Evolutionary conservation across 2,797 vertebrate genomes (phyloP).

Genomic region (Calcarius lapponicus): DNA sequence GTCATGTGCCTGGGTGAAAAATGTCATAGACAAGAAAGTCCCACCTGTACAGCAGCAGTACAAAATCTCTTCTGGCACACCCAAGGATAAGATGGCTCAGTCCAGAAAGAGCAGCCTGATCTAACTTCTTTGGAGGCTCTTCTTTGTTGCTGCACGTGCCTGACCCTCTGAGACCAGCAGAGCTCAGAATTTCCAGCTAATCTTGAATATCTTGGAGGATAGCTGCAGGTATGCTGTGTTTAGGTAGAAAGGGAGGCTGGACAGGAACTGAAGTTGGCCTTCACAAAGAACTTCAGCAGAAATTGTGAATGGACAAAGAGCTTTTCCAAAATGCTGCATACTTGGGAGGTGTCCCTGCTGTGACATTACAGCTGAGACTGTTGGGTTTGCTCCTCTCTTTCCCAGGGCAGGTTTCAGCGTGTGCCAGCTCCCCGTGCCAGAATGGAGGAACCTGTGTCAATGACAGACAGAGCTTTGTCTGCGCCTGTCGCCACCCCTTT

Average conservation of each 20-base stretch:
- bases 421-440: constrained; percentile 72
- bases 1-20: not conserved
- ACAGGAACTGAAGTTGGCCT: not conserved
- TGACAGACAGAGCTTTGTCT: constrained; percentile 63
- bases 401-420: constrained; percentile 62
- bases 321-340: not conserved
- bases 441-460: constrained; percentile 81
- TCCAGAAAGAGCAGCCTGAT: not conserved
- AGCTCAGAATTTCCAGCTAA: not conserved
- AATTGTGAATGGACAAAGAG: not conserved
- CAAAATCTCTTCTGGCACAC: not conserved
- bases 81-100: not conserved
- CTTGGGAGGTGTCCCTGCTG: not conserved
- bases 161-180: not conserved
- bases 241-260: not conserved
- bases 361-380: not conserved
- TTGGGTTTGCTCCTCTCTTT: not conserved
- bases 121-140: not conserved
- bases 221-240: not conserved
- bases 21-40: not conserved
- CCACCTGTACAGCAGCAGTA: not conserved
- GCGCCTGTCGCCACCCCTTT: constrained; percentile 82
- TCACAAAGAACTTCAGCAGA: not conserved
- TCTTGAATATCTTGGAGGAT: not conserved
- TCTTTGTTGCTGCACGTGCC: not conserved